A percentile compares a stretch with the other conserved stretches of the same genome.
Conservation (phyloP, 2,888 invertebrate genomes). For the Ectobius pallidus region DNA sequence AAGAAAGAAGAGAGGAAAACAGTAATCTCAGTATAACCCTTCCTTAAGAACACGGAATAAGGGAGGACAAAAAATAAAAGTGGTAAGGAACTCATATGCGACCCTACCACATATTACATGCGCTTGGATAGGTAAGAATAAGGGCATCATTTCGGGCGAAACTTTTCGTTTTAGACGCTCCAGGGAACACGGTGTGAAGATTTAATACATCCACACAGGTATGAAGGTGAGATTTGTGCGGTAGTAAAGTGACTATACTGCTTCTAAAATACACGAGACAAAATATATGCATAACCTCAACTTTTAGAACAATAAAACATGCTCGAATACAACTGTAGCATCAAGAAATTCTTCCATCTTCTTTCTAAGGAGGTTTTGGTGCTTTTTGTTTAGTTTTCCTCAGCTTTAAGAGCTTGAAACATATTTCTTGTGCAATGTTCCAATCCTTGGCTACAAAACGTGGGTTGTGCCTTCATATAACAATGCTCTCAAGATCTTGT, state of each 20-base stretch:
- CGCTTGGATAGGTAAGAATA: constrained; percentile 23
- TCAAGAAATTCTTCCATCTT: too few relatives aligned
- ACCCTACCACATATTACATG: constrained; percentile 16
- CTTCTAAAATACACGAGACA: not conserved
- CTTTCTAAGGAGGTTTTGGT: too few relatives aligned
- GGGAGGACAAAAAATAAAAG: too few relatives aligned
- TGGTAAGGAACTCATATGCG: not conserved
- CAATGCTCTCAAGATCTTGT: too few relatives aligned
- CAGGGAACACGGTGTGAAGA: constrained; percentile 11
- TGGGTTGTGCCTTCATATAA: too few relatives aligned
- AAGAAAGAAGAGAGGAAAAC: not conserved
- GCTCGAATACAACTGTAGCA: too few relatives aligned
- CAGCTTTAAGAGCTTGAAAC: too few relatives aligned
- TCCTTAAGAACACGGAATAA: not conserved
- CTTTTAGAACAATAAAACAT: too few relatives aligned
- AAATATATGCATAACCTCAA: too few relatives aligned
- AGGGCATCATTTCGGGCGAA: constrained; percentile 23
- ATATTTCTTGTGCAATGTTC: too few relatives aligned
- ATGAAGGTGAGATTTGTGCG: constrained; percentile 22
- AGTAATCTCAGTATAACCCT: not conserved
- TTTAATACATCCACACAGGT: constrained; percentile 21
- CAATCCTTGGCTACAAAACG: too few relatives aligned
- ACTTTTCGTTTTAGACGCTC: constrained; percentile 23
- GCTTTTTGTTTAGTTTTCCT: too few relatives aligned
- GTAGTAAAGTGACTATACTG: not conserved